Conservation (phyloP, 2,797 vertebrate species). For the Eremophila alpestris region DNA sequence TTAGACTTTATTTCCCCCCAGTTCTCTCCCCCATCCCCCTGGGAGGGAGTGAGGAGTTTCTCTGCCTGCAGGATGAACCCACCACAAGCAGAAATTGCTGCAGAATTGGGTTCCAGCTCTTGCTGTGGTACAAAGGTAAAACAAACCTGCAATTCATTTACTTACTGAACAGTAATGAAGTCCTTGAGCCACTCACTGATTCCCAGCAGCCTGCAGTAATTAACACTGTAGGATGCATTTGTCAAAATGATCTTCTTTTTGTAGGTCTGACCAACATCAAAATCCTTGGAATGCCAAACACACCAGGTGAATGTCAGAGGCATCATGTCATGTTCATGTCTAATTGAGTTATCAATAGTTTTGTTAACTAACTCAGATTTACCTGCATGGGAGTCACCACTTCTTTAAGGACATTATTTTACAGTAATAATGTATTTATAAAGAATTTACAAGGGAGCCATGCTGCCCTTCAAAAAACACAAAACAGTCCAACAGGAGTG, state of each 20-base stretch:
- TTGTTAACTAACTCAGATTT: background rate
- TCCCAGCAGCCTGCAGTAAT: conserved; percentile 82
- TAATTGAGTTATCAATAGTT: background rate
- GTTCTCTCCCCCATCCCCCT: background rate
- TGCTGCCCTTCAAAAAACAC: background rate
- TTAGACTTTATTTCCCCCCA: too few relatives aligned
- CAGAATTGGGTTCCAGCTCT: background rate
- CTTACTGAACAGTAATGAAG: conserved; percentile 84
- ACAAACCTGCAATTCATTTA: background rate
- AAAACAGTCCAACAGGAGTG: background rate
- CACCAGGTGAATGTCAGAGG: background rate
- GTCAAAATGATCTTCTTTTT: conserved; percentile 86
- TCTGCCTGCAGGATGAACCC: background rate
- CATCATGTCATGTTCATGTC: background rate
- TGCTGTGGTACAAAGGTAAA: background rate
- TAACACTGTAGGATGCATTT: conserved; percentile 83
- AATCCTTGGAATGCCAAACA: conserved; percentile 80
- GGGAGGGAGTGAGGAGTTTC: background rate
- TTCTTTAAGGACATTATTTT: background rate
- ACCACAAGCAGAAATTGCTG: background rate
- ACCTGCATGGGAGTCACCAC: background rate
- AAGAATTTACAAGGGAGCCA: background rate
- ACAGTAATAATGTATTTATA: background rate
- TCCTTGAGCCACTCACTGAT: conserved; percentile 81
- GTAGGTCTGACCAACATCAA: conserved; percentile 87